Evolutionary conservation across 2,113 vertebrate genomes (phyloP), one percentile per base, ranked within the genome.

Genomic region (Megaceryle maxima): DNA sequence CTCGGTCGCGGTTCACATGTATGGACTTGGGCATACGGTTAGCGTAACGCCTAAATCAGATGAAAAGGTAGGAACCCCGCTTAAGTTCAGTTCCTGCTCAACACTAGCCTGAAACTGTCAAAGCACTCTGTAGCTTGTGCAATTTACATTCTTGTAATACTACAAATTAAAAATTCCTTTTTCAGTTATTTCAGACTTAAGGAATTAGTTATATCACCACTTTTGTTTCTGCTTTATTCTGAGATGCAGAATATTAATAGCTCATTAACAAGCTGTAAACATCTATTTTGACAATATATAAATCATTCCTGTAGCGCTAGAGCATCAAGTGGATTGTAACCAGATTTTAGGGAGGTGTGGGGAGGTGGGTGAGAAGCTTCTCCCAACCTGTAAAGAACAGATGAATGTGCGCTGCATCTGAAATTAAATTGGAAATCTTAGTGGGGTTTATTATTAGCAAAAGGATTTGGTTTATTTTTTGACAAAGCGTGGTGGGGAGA

Each of bases 311-410:
- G n/a, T 2, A 66, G 2, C 9, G 46, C 50, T 2, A 73, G 46
- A 90, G 29, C 64, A 72, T 26, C 12, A 59, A 92, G 59, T 46
- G 68, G 28, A 68, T 51, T 77, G 76, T 10, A 81, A 59, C 24
- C 88, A 96, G 92, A 90, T 87, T 96, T 90, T 81, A 43, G 92
- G 91, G 91, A 95, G 90, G 83, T 88, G 83, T 91, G 59, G 84
- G 72, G 39, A 83, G 60, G 83, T 93, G 80, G 85, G 84, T 4
- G 84, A 90, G 64, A 41, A 95, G 31, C n/a, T 90, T 93, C 88
- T 92, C 41, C 62, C 79, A 92, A 26, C 64, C 83, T 83, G 68
- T 17, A 88, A 82, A 81, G 87, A 94, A 95, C 89, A 95, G 74
- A 94, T 60, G 69, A 96, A 51, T 4, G 4, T 56, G 67, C 37